A percentile compares a stretch with the other conserved stretches of the same genome.
Conservation (phyloP, 1,140 invertebrate genomes). For the Forficula auricularia region DNA sequence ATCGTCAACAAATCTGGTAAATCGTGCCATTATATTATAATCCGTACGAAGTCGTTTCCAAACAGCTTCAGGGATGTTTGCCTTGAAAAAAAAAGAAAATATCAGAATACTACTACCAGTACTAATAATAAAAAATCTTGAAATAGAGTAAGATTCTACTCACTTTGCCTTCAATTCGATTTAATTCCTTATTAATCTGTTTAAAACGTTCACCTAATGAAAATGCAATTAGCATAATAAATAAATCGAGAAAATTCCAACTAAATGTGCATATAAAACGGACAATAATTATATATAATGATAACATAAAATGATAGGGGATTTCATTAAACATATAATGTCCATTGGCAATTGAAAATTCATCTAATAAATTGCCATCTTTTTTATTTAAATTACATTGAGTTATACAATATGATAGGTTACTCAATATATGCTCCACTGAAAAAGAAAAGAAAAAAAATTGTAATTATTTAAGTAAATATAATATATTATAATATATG, state of each 20-base stretch:
- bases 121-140: not conserved
- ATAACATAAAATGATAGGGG: too few relatives aligned
- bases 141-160: not conserved
- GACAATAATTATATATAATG: too few relatives aligned
- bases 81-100: not conserved
- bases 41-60: not conserved
- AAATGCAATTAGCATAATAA: not conserved
- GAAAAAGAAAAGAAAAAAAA: too few relatives aligned
- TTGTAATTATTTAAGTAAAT: too few relatives aligned
- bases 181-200: not conserved
- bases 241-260: slow-evolving; percentile 1
- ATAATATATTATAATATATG: too few relatives aligned
- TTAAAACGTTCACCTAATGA: not conserved
- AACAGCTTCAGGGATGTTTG: not conserved
- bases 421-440: too few relatives aligned
- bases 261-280: not conserved
- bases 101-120: not conserved
- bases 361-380: too few relatives aligned
- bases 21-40: not conserved
- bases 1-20: not conserved
- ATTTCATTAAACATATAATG: too few relatives aligned
- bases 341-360: too few relatives aligned
- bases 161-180: not conserved
- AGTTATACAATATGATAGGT: too few relatives aligned
- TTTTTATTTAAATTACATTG: too few relatives aligned